Evolutionary conservation across 1,140 invertebrate genomes (phyloP), one percentile per base, ranked within the genome.

Genomic region (Tyrophagus putrescentiae): DNA sequence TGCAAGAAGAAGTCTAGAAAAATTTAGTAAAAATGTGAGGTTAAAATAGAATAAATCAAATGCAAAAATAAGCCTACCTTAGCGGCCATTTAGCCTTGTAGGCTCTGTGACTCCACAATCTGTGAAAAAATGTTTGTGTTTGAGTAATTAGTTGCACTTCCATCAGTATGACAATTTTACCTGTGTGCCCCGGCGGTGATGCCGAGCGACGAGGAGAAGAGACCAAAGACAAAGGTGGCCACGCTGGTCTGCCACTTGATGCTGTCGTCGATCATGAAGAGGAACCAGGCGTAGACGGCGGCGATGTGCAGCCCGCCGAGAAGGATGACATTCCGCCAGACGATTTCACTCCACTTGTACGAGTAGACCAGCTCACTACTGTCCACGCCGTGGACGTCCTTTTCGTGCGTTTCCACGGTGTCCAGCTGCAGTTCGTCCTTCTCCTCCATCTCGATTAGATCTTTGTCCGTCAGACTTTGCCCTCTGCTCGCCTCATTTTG

Each of bases 141-240:
- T 92, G 91, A 33, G 87, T 91, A 18, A 91, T 96, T 58, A 96
- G n/a, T n/a, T n/a, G n/a, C 75, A 93, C 93, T 75, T 94, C 96
- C 0, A 89, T 82, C 66, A 84, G 80, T 72, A 96, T 92, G 7
- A 90, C 79, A 90, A 90, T 96, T 23, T 95, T 77, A 66, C 92
- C 78, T n/a, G 71, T 96, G 92, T 9, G 87, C 88, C 21, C 92
- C 92, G 32, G 88, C 92, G 13, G 92, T 96, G 57, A 96, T 75
- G 11, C 77, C 76, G 21, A 77, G 44, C 11, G 57, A 59, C 18
- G 57, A 59, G 11, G 57, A 59, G 29, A 59, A 59, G 29, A 59
- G 16, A 31, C 62, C 62, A n/a, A 65, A 36, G 31, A 60, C 18
- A 31, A 62, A 48, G 11, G 61, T 63, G 57, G 58, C 85, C 23